A percentile compares a stretch with the other conserved stretches of the same genome.
Conservation (phyloP, 2,113 vertebrate species). For the Rhea pennata region DNA sequence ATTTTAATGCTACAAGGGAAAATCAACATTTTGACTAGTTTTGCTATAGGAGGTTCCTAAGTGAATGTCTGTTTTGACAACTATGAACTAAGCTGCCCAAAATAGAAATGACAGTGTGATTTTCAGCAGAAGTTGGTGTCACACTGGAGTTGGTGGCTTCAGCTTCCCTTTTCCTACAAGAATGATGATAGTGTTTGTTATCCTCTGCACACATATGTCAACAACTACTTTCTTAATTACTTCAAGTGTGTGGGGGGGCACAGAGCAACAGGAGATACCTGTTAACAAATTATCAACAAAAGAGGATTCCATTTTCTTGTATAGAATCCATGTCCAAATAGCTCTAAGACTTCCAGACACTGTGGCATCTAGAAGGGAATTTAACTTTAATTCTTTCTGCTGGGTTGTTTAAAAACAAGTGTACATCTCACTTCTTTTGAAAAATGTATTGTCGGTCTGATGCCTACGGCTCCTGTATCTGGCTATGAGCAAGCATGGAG, state of each 20-base stretch:
- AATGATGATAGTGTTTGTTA: neutral
- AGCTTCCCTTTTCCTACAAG: neutral
- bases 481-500: neutral
- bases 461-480: neutral
- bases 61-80: neutral
- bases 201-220: neutral
- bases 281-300: neutral
- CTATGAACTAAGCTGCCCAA: neutral
- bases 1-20: neutral
- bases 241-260: neutral
- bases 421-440: rapidly evolving
- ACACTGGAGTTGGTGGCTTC: neutral
- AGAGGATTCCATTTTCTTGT: neutral
- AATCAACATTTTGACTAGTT: neutral
- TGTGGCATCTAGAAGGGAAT: neutral
- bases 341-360: neutral
- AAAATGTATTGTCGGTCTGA: neutral
- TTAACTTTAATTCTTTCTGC: neutral
- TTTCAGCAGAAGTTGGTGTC: neutral
- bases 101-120: neutral
- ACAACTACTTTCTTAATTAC: neutral
- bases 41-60: neutral
- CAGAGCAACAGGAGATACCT: neutral
- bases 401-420: neutral
- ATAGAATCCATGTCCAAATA: neutral